phyloP scores from a whole-genome alignment of 2,797 vertebrate species.

The Danio kyathit region DNA sequence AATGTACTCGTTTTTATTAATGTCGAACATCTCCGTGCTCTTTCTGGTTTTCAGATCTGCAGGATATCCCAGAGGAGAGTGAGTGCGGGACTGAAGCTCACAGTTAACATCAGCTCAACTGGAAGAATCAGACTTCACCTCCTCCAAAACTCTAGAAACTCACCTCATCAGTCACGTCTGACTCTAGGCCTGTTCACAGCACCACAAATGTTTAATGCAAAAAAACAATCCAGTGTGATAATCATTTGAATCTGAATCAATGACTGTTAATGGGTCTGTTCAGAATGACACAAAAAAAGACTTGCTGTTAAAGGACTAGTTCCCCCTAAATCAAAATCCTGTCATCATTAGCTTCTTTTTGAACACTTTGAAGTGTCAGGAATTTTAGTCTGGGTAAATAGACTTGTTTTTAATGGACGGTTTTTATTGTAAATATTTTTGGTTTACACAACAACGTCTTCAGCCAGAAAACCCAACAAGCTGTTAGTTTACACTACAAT shows the following conservation, averaged over 20 bases:
- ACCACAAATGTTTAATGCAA: neutral
- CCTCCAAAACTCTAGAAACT: neutral
- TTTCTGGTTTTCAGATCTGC: conserved; percentile 81
- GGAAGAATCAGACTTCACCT: neutral
- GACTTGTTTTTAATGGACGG: no score
- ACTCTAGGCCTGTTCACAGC: neutral
- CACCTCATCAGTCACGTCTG: neutral
- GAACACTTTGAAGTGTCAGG: no score
- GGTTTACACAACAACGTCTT: no score
- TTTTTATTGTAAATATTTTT: no score
- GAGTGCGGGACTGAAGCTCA: conserved; percentile 81
- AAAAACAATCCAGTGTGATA: neutral
- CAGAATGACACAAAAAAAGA: neutral
- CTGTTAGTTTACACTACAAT: no score
- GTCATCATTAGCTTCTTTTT: no score
- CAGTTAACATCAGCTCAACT: conserved; percentile 59
- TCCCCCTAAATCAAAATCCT: neutral
- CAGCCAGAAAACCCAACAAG: no score
- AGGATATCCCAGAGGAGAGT: conserved; percentile 93
- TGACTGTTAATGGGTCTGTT: neutral
- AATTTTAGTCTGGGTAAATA: no score
- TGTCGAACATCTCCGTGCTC: no score
- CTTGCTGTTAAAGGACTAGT: neutral
- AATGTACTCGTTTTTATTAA: no score
- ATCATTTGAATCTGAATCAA: neutral